Evolutionary conservation across 2,797 vertebrate species (phyloP).

Genomic region (Mus spretus): DNA sequence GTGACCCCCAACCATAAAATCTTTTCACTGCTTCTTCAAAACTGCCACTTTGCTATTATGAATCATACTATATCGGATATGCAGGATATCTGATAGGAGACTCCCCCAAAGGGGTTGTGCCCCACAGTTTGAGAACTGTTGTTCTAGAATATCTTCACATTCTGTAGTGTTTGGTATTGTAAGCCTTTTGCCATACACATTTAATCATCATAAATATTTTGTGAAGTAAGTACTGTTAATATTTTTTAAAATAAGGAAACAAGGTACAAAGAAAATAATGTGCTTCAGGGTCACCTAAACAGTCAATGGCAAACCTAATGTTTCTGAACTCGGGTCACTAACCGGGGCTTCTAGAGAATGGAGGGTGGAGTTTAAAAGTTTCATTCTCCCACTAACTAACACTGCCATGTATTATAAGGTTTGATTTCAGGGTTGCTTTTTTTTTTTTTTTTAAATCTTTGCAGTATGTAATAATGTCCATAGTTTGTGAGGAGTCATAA

Average conservation of each 20-base stretch:
- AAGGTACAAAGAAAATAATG: not conserved
- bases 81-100: not conserved
- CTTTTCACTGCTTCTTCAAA: not conserved
- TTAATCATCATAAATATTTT: constrained; percentile 36
- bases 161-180: not conserved
- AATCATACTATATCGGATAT: not conserved
- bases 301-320: not conserved
- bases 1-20: not conserved
- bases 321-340: not conserved
- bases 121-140: not conserved
- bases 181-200: constrained; percentile 1
- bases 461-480: not conserved
- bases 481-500: constrained; percentile 37
- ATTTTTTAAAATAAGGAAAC: constrained; percentile 21
- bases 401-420: not conserved
- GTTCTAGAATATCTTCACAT: not conserved
- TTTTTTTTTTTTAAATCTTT: not conserved
- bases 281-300: not conserved
- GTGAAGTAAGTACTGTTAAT: not conserved
- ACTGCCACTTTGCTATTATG: not conserved
- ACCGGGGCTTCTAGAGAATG: not conserved
- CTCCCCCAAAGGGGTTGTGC: not conserved
- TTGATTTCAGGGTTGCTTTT: not conserved
- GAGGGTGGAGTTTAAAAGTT: not conserved
- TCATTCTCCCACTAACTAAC: not conserved